Base-by-base conservation (phyloP, 2,888 invertebrate genomes). In the Scotopteryx bipunctaria region DNA sequence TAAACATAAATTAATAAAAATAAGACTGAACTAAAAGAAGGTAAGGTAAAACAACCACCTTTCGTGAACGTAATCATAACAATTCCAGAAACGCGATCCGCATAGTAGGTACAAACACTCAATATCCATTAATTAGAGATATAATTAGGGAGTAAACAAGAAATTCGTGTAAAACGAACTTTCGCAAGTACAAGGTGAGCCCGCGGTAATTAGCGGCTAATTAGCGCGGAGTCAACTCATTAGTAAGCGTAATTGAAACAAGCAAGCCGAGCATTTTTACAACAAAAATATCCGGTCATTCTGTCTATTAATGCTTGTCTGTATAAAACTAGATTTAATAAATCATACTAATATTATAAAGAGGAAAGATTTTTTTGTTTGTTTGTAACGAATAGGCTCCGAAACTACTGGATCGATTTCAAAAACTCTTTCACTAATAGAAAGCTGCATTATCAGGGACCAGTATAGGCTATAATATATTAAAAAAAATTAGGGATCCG, bases 201-300 rank as follows among this genome's bases (percentile, higher is more conserved):
- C 73, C 74, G 78, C 82, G 81, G 83, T 88, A 88, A 88, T 88
- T 89, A 86, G 73, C 78, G 78, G 79, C 86, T 88, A 86, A 89
- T 89, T 88, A 87, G 82, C 71, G 74, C 75, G 76, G 73, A 83
- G 81, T 83, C 84, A 77, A 80, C 83, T 87, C 85, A 86, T 87
- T 88, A 86, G 81, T 74, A 79, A 80, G 80, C 79, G 79, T 82
- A 84, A 87, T 86, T 85, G 84, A 81, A 83, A 79, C 79, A 76
- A 78, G 76, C 77, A 72, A 76, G 74, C 65, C 71, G 70, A 66
- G 73, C 77, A 81, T 76, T 79, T 80, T 86, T 78, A 78, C 71
- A 67, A 76, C 78, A 36, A 79, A 83, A 82, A 78, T 78, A 78
- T 72, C 65, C 63, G 64, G 70, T 73, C 78, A 78, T 77, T 80